Percentiles rank a stretch among this genome's conserved stretches.
Conservation (phyloP, 2,797 vertebrate species). For the Argya squamiceps region DNA sequence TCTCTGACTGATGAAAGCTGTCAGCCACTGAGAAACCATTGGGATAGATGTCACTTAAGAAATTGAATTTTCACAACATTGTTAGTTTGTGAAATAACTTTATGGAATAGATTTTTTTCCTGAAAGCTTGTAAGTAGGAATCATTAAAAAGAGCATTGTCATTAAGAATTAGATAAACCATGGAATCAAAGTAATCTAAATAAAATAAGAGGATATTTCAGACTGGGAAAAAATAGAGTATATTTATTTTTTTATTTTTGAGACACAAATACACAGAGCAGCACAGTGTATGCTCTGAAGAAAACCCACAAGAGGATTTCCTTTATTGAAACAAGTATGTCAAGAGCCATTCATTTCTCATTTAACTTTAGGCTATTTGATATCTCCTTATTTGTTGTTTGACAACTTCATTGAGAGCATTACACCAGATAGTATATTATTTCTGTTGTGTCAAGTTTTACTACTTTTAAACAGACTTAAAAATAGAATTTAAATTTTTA, state of each 20-base stretch:
- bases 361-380: not conserved
- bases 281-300: not conserved
- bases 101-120: not conserved
- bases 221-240: not conserved
- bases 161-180: not conserved
- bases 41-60: conserved; percentile 11
- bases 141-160: not conserved
- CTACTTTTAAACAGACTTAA: not conserved
- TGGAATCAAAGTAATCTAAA: not conserved
- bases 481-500: not conserved
- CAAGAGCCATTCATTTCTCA: not conserved
- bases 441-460: not conserved
- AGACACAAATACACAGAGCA: not conserved
- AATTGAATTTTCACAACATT: conserved; percentile 15
- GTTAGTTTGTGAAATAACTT: conserved; percentile 22
- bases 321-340: not conserved
- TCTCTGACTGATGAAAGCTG: conserved; percentile 26
- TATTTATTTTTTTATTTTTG: not conserved
- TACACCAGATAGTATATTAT: not conserved
- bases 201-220: not conserved
- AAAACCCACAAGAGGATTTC: not conserved
- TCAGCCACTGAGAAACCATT: conserved; percentile 3
- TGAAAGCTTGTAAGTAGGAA: not conserved
- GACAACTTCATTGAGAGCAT: not conserved
- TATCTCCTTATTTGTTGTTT: not conserved